These are phyloP conservation scores for Pipistrellus pygmaeus DNA, from an alignment of 2,797 vertebrate genomes.

Conservation along the genomic window DNA sequence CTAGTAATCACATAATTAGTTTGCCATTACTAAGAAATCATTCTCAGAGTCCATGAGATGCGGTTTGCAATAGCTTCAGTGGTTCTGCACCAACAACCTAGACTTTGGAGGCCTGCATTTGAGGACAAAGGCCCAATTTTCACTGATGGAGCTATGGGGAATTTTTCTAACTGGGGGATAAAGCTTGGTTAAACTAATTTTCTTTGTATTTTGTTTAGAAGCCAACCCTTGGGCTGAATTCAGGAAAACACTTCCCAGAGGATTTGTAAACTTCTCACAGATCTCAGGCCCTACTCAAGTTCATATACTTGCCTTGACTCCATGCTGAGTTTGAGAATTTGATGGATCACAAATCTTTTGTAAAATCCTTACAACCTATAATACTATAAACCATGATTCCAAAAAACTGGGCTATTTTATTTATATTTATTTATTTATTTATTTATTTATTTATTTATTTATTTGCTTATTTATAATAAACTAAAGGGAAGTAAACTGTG, in stretches of 20 bases:
- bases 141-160: conserved; percentile 75
- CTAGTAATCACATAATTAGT: conserved; percentile 87
- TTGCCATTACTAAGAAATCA: conserved; percentile 87
- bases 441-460: neutral
- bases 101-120: conserved; percentile 62
- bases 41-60: conserved; percentile 85
- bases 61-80: conserved; percentile 81
- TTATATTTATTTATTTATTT: neutral
- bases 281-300: neutral
- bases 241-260: conserved; percentile 50
- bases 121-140: conserved; percentile 75
- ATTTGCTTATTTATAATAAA: neutral
- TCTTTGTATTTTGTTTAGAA: conserved; percentile 73
- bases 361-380: neutral
- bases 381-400: conserved; percentile 8
- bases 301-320: neutral
- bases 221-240: conserved; percentile 67
- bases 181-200: conserved; percentile 69
- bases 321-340: neutral
- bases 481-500: conserved; percentile 13
- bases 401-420: neutral
- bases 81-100: conserved; percentile 72
- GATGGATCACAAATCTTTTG: neutral
- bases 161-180: conserved; percentile 71
- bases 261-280: conserved; percentile 64